These are phyloP conservation scores for Drosophila nigritarsus DNA, from an alignment of 2,888 invertebrate species.

Conservation along the genomic window DNA sequence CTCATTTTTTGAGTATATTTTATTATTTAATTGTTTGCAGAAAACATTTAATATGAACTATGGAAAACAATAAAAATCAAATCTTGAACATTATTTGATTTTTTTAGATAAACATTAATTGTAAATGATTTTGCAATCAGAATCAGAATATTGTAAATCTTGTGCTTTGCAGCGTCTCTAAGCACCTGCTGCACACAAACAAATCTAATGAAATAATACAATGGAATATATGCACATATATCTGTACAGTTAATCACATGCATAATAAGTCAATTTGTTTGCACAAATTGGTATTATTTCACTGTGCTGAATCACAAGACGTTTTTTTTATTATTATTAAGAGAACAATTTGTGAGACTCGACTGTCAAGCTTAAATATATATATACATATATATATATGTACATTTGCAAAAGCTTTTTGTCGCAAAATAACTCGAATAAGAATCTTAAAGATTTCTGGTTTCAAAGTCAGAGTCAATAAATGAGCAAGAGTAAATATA, in stretches of 20 bases:
- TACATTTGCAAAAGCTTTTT: neutral
- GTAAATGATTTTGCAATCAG: neutral
- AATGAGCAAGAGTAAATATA: slow-evolving; percentile 13
- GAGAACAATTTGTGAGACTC: slow-evolving; percentile 14
- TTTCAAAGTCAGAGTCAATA: slow-evolving; percentile 40
- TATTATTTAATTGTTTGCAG: neutral
- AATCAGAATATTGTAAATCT: neutral
- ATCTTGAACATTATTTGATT: too few species aligned
- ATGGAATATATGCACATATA: neutral
- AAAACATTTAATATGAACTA: neutral
- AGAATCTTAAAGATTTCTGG: slow-evolving; percentile 44
- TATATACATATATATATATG: neutral
- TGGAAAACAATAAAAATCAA: too few species aligned
- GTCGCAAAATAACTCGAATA: slow-evolving; percentile 32
- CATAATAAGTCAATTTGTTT: neutral
- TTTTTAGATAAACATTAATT: neutral
- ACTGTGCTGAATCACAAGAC: slow-evolving; percentile 2
- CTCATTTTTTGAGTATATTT: neutral
- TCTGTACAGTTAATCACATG: neutral
- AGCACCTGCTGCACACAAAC: neutral
- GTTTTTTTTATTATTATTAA: slow-evolving; percentile 1
- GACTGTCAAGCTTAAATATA: neutral
- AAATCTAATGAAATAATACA: neutral
- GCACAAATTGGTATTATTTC: slow-evolving; percentile 5
- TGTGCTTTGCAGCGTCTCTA: neutral